Conservation (phyloP, 2,113 vertebrate species). For the Bos taurus region DNA sequence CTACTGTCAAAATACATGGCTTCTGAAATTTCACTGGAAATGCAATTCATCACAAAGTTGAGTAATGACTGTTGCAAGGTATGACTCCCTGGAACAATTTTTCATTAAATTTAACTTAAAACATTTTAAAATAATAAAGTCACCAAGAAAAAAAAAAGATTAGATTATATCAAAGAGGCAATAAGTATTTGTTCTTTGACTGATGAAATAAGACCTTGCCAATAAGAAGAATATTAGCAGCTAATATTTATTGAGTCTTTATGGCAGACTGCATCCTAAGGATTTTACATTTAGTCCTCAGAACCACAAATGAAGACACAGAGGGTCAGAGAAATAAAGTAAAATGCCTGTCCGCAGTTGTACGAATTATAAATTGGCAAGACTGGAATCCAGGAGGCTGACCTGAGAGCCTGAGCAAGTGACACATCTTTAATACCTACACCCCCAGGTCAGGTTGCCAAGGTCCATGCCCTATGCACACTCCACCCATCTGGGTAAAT, state of each 20-base stretch:
- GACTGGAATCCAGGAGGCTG: background rate
- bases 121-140: background rate
- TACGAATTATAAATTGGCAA: background rate
- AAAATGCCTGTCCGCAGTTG: background rate
- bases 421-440: background rate
- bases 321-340: background rate
- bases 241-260: background rate
- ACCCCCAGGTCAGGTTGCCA: background rate
- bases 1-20: background rate
- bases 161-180: background rate
- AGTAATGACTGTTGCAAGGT: background rate
- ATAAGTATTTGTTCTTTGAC: background rate
- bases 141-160: background rate
- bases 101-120: slow-evolving; percentile 18
- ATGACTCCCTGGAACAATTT: background rate
- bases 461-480: background rate
- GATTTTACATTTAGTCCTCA: slow-evolving; percentile 4
- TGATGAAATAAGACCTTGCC: background rate
- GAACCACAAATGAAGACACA: background rate
- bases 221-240: background rate
- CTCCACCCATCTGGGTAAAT: background rate
- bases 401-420: fast-evolving
- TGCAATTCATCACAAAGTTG: slow-evolving; percentile 1
- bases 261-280: background rate
- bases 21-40: slow-evolving; percentile 42